Percentiles rank a stretch among this genome's conserved stretches.
phyloP scores from a whole-genome alignment of 2,113 vertebrate genomes.

The Ictalurus furcatus region DNA sequence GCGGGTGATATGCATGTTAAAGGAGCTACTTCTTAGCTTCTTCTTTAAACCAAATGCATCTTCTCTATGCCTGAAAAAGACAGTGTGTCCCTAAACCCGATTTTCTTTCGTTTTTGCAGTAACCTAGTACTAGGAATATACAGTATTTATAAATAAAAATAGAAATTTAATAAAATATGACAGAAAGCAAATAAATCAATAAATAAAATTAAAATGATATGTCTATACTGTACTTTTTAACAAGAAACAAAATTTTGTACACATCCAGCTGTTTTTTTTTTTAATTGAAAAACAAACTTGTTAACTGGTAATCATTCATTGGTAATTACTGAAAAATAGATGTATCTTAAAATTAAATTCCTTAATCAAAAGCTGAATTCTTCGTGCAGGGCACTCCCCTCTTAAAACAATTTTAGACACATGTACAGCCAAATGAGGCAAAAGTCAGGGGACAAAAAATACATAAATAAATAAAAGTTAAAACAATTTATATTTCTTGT shows the following conservation, averaged over 20 bases:
- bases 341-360: neutral
- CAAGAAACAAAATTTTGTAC: neutral
- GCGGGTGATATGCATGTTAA: slow-evolving; percentile 32
- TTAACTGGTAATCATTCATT: neutral
- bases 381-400: neutral
- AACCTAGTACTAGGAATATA: neutral
- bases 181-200: neutral
- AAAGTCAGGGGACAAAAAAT: neutral
- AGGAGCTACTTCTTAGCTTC: neutral
- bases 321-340: neutral
- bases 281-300: neutral
- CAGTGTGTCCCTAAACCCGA: neutral
- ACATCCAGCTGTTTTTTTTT: neutral
- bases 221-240: neutral
- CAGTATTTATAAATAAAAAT: neutral
- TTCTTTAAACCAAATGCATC: neutral
- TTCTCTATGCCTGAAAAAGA: neutral
- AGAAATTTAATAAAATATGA: too few species aligned
- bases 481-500: neutral
- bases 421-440: neutral
- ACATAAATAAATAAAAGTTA: neutral
- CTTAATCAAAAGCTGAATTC: neutral
- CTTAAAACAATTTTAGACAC: too few species aligned
- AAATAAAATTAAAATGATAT: neutral
- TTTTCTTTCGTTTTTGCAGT: too few species aligned